phyloP scores from a whole-genome alignment of 1,140 invertebrate genomes.

The Varroa destructor region DNA sequence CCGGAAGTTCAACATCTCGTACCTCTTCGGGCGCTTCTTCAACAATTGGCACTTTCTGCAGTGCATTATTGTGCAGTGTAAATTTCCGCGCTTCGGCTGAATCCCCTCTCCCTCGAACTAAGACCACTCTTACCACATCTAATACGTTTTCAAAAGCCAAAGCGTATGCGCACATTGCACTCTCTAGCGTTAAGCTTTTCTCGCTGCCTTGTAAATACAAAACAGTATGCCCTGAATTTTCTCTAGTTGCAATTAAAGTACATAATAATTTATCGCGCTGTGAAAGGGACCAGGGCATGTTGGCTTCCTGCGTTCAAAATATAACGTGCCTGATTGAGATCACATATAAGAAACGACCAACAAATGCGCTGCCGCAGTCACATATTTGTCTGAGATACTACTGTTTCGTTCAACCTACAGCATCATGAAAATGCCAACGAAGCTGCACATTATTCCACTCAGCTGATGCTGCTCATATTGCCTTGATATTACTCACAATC shows the following conservation, averaged over 20 bases:
- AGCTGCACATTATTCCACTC: no score
- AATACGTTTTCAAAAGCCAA: not conserved
- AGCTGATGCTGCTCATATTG: no score
- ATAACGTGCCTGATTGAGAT: no score
- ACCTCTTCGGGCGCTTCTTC: not conserved
- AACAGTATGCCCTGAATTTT: not conserved
- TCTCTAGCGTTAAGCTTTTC: not conserved
- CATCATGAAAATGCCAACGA: no score
- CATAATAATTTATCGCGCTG: conserved; percentile 12
- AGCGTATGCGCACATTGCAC: not conserved
- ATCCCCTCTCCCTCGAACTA: not conserved
- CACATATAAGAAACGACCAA: no score
- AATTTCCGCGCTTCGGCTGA: not conserved
- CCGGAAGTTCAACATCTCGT: not conserved
- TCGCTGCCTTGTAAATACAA: not conserved
- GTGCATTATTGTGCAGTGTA: not conserved
- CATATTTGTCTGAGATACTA: no score
- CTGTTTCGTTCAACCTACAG: no score
- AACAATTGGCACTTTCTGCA: not conserved
- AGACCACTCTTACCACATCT: not conserved
- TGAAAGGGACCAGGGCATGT: conserved; percentile 3
- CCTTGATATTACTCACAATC: no score
- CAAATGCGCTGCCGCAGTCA: no score
- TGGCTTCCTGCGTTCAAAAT: no score
- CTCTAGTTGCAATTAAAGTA: conserved; percentile 9